Conservation (phyloP, 2,888 invertebrate species). For the Oscheius myriophilus region DNA sequence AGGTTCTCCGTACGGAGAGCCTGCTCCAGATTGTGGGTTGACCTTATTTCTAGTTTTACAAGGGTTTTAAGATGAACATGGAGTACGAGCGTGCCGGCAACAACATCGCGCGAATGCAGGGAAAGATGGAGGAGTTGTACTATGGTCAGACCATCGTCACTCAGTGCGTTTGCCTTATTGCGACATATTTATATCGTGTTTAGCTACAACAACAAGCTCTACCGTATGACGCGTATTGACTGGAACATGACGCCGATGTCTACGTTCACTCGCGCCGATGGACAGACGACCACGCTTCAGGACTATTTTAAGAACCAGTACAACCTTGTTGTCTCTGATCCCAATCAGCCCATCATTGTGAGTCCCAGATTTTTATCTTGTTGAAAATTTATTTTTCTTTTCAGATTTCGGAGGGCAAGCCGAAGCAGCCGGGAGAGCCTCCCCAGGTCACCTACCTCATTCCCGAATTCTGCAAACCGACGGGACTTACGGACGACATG, state of each 20-base stretch:
- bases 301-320: conserved; percentile 86
- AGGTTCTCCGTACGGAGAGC: conserved; percentile 84
- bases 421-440: conserved; percentile 58
- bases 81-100: conserved; percentile 23
- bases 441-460: conserved; percentile 76
- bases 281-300: conserved; percentile 68
- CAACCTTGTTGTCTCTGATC: conserved; percentile 80
- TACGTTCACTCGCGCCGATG: conserved; percentile 76
- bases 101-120: conserved; percentile 16
- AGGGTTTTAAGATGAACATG: conserved; percentile 29
- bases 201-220: conserved; percentile 88
- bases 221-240: conserved; percentile 85
- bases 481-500: conserved; percentile 87
- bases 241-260: conserved; percentile 81
- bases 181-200: background rate
- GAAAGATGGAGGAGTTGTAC: conserved; percentile 23
- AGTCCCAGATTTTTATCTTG: conserved; percentile 13
- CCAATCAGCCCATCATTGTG: conserved; percentile 73
- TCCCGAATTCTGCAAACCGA: conserved; percentile 88
- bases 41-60: no score
- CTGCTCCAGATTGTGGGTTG: conserved; percentile 75
- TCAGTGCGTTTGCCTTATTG: background rate
- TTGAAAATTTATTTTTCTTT: background rate
- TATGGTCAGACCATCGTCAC: conserved; percentile 21
- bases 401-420: conserved; percentile 57